Base-by-base conservation (phyloP, 2,113 vertebrate genomes). In the Meleagris gallopavo region DNA sequence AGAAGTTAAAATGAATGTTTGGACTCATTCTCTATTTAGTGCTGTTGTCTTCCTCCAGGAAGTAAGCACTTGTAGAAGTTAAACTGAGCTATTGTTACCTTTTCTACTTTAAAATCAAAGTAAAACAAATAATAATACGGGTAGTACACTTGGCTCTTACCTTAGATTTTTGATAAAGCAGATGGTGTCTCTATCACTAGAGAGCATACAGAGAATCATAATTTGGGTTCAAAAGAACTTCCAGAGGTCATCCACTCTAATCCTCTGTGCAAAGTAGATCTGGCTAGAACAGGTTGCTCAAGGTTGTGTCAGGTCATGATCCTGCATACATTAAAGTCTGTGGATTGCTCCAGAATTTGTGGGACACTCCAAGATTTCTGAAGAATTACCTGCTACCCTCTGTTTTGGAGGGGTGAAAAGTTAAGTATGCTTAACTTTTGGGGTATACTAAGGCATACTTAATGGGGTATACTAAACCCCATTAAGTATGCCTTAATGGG, bases 151-250 rank as follows among this genome's bases (percentile, higher is more conserved):
- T 34, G 3, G 9, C 20, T 61, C 75, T 87, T 89, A 27, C 71
- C 24, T 57, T 43, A 70, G 72, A 93, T 89, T 66, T 77, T 96
- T 82, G 57, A 57, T 69, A 83, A 50, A 81, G 80, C 48, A 41
- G 96, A 96, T 88, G 82, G 70, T 95, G 85, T 12, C 38, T 80
- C 64, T 32, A 48, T 93, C 11, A 86, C 88, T 36, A 71, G 90
- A 61, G 45, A 86, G 83, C 58, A 78, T 13, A 38, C 0, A 45
- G 54, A 88, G 58, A 82, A 57, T 13, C 12, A 6, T 76, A 40
- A 21, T 73, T 90, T 27, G 67, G 29, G n/a, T 50, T 84, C 57
- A 29, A 89, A 75, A 29, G 32, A n/a, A n/a, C 36, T 36, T 88
- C 34, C 24, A 77, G 72, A 83, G 8, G 25, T 88, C 32, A 34